Percentiles rank a stretch among this genome's conserved stretches.
Evolutionary conservation across 2,113 vertebrate genomes (phyloP).

Genomic region (Gracilinanus agilis): DNA sequence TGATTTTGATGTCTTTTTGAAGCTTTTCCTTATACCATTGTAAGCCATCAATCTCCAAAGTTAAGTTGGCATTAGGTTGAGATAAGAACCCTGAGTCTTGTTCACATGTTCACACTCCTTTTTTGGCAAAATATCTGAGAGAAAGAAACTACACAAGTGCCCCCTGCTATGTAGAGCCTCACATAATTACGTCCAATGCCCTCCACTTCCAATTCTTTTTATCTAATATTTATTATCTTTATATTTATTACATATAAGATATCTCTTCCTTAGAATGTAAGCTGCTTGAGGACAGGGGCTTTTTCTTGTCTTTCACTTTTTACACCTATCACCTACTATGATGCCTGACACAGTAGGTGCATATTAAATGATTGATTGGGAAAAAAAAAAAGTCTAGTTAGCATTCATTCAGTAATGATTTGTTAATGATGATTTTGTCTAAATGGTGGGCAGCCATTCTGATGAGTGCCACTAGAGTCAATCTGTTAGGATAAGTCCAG

Average conservation of each 20-base stretch:
- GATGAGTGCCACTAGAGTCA: neutral
- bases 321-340: neutral
- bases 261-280: neutral
- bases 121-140: neutral
- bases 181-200: too few species aligned
- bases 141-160: neutral
- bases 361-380: neutral
- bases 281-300: neutral
- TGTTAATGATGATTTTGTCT: neutral
- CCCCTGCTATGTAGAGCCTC: neutral
- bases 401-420: neutral
- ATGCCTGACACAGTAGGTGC: neutral
- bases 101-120: neutral
- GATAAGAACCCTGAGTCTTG: neutral
- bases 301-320: neutral
- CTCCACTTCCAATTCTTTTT: too few species aligned
- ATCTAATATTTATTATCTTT: neutral
- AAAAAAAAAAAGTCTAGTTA: neutral
- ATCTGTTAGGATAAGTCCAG: neutral
- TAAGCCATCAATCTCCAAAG: neutral
- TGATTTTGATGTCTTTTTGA: conserved; percentile 1
- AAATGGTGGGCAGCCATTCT: neutral
- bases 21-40: neutral
- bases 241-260: neutral
- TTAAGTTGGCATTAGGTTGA: neutral